Conservation (phyloP, 2,113 vertebrate genomes). For the Hassar affinis region DNA sequence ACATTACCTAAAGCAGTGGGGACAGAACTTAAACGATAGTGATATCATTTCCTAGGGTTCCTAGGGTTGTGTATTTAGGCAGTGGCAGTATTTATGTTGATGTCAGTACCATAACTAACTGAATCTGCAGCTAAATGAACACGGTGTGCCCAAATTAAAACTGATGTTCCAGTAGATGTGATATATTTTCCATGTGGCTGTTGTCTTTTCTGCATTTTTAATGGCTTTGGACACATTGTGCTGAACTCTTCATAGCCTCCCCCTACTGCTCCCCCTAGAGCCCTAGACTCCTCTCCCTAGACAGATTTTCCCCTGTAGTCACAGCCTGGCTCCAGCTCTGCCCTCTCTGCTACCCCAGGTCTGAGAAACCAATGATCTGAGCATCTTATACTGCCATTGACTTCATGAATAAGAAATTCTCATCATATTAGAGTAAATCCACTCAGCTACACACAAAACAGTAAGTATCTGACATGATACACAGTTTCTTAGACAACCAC, state of each 20-base stretch:
- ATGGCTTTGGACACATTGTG: slow-evolving; percentile 61
- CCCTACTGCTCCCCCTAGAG: slow-evolving; percentile 58
- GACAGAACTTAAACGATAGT: background rate
- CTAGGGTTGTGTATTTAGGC: slow-evolving; percentile 16
- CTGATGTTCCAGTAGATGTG: slow-evolving; percentile 24
- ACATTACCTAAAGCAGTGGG: background rate
- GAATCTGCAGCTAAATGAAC: slow-evolving; percentile 32
- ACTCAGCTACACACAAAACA: background rate
- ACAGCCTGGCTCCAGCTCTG: slow-evolving; percentile 54
- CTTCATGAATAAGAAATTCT: background rate
- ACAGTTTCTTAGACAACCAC: background rate
- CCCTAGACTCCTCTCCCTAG: slow-evolving; percentile 38
- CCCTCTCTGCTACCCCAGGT: slow-evolving; percentile 27
- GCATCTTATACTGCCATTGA: slow-evolving; percentile 5
- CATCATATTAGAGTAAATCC: background rate
- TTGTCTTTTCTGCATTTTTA: slow-evolving; percentile 53
- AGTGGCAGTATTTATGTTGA: slow-evolving; percentile 31
- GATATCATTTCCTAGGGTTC: slow-evolving; percentile 13
- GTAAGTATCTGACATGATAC: background rate
- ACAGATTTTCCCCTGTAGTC: slow-evolving; percentile 50
- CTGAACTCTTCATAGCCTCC: slow-evolving; percentile 48
- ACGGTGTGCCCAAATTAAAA: background rate
- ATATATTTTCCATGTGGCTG: slow-evolving; percentile 40
- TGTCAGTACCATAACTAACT: slow-evolving; percentile 32
- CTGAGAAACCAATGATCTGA: slow-evolving; percentile 24